Conservation (phyloP, 2,888 invertebrate genomes). For the Polymixis flavicincta region DNA sequence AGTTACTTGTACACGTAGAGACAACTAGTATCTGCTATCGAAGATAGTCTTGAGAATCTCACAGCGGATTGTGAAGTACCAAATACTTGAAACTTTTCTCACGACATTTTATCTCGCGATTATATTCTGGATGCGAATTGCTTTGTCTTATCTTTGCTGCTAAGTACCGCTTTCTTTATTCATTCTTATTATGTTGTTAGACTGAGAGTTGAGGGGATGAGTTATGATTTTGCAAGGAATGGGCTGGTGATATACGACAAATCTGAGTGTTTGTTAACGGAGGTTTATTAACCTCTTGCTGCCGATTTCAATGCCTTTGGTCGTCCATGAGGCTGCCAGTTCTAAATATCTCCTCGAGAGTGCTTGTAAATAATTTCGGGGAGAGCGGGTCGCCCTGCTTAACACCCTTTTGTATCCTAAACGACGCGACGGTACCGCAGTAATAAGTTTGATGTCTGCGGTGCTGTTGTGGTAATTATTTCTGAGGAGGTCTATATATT, state of each 20-base stretch:
- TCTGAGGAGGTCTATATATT: no score
- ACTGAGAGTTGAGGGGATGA: neutral
- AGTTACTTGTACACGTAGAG: conserved; percentile 50
- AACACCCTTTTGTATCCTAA: no score
- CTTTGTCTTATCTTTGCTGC: neutral
- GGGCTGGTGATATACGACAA: neutral
- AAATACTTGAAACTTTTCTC: conserved; percentile 19
- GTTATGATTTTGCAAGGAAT: neutral
- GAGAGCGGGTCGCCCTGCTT: no score
- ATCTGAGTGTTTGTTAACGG: neutral
- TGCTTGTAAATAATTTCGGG: no score
- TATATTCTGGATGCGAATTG: conserved; percentile 15
- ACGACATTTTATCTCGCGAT: neutral
- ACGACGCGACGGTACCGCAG: no score
- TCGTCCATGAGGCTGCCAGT: no score
- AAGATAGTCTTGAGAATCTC: conserved; percentile 32
- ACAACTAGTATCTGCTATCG: conserved; percentile 38
- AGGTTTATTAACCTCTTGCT: no score
- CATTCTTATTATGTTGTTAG: neutral
- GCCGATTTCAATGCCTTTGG: no score
- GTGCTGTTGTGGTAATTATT: no score
- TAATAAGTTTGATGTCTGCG: no score
- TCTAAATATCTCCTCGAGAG: no score
- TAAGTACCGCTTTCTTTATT: neutral
- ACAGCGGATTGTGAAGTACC: conserved; percentile 20